Base-by-base conservation (phyloP, 1,140 invertebrate genomes). In the Rhysida immarginata region DNA sequence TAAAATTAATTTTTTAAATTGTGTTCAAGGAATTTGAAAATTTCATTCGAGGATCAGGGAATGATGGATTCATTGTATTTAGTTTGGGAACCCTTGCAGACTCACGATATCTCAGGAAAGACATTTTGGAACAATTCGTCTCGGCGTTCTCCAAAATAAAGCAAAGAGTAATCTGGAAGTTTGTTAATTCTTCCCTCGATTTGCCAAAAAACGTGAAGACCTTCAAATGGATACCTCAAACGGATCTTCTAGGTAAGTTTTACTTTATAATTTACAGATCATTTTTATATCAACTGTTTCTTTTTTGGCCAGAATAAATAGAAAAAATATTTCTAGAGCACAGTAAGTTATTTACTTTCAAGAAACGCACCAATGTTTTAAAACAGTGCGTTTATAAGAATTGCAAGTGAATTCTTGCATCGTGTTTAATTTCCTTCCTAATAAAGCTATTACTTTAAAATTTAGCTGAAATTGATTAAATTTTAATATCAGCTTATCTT, bases 21-120 rank as follows among this genome's bases (percentile, higher is more conserved):
- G n/a, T n/a, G n/a, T 42, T 54, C 16, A 3, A 56, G 46, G 26
- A 56, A 3, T 26, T 56, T 64, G 81, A 84, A 68, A 78, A 80
- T 21, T 84, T 82, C 65, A 78, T 84, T 26, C 67, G 74, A 2
- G 75, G 74, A 0, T 75, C 78, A 1, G 79, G 79, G 2, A 76
- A 78, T 2, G 73, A 75, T 44, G 85, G 84, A 20, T 85, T 87
- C 62, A 78, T 87, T 26, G 85, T 82, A 66, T 82, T 87, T 1
- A 84, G 81, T 2, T 84, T 87, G 80, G 85, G 85, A 0, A 85
- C 84, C 0, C 83, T 82, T 1, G 82, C 86, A 1, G 77, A 78
- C 59, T 80, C 82, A 0, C 76, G 78, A 1, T 83, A 81, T 57
- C 84, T 87, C 80, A 83, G 84, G 0, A 75, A 81, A 26, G 72